A percentile compares a stretch with the other conserved stretches of the same genome.
Evolutionary conservation across 2,888 invertebrate genomes (phyloP).

Genomic region (Clistopyga incitator): DNA sequence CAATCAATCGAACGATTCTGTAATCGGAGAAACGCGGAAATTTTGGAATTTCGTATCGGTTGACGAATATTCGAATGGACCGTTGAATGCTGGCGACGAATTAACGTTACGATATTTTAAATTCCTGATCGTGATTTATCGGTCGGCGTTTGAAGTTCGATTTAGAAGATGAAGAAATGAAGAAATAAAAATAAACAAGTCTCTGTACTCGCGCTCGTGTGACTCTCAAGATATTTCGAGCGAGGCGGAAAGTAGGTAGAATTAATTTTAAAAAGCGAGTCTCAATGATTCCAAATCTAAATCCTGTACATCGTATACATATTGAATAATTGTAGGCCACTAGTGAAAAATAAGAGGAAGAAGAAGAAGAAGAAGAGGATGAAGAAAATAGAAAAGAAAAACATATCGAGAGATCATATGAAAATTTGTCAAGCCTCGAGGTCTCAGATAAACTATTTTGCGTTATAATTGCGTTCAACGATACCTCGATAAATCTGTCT

Average conservation of each 20-base stretch:
- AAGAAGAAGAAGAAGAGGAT: constrained; percentile 9
- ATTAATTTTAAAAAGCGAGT: constrained; percentile 35
- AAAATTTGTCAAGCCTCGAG: constrained; percentile 37
- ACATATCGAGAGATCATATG: constrained; percentile 61
- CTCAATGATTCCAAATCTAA: constrained; percentile 51
- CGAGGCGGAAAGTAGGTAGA: constrained; percentile 31
- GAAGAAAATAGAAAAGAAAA: constrained; percentile 41
- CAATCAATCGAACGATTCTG: constrained; percentile 71
- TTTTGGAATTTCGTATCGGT: constrained; percentile 49
- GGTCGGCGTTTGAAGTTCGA: constrained; percentile 60
- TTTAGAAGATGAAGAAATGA: constrained; percentile 41
- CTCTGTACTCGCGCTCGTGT: constrained; percentile 56
- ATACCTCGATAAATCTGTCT: constrained; percentile 53
- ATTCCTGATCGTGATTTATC: constrained; percentile 33
- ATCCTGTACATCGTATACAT: constrained; percentile 53
- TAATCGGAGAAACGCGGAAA: constrained; percentile 65
- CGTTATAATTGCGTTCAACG: constrained; percentile 51
- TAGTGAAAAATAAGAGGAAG: constrained; percentile 24
- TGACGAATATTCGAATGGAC: constrained; percentile 50
- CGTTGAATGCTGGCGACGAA: constrained; percentile 58
- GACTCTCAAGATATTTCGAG: constrained; percentile 33
- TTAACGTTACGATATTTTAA: constrained; percentile 47
- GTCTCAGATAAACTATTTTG: constrained; percentile 33
- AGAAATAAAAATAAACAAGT: too few relatives aligned
- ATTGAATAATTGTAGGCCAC: constrained; percentile 56